These are phyloP conservation scores for rabbit (Oryctolagus cuniculus) DNA, from an alignment of 2,113 vertebrate genomes.

Conservation along the genomic window mOryCun1.1 NC_091436.1:147158001-147158500, in stretches of 20 bases:
- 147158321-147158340: not conserved
- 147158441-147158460: conserved; percentile 6
- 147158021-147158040: not conserved
- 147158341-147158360: conserved; percentile 53
- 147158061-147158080: not conserved
- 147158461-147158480: not conserved
- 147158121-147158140: not conserved
- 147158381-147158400: not conserved
- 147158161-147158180: not conserved
- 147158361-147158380: not conserved
- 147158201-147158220: not conserved
- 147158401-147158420: not conserved
- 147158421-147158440: not conserved
- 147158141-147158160: not conserved
- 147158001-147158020: not conserved
- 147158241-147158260: conserved; percentile 5
- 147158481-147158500: not conserved
- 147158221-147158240: not conserved
- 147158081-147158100: not conserved
- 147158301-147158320: not conserved
- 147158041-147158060: not conserved
- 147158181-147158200: not conserved
- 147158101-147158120: not conserved
- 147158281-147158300: not conserved
- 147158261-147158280: not conserved